A percentile compares a stretch with the other conserved stretches of the same genome.
phyloP scores from a whole-genome alignment of 2,113 vertebrate genomes.

The Rhinichthys klamathensis region DNA sequence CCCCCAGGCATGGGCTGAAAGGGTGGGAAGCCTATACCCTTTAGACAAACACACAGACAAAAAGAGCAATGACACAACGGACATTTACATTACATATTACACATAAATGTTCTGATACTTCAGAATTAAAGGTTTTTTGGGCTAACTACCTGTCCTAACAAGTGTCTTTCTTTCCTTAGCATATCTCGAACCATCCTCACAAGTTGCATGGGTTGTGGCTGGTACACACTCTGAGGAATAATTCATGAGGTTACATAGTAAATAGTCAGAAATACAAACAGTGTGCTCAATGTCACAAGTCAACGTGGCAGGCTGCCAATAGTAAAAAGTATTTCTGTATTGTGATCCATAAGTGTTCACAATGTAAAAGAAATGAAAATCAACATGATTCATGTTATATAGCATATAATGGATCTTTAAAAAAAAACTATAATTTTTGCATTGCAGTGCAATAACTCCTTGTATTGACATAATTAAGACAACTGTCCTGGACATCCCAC shows the following conservation, averaged over 20 bases:
- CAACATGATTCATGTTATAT: neutral
- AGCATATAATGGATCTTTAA: neutral
- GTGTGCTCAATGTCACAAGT: neutral
- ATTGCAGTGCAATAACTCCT: neutral
- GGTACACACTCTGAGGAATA: slow-evolving; percentile 61
- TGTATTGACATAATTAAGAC: neutral
- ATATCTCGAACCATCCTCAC: slow-evolving; percentile 72
- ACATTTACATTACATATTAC: neutral
- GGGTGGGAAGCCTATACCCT: neutral
- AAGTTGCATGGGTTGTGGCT: slow-evolving; percentile 66
- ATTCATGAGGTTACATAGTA: slow-evolving; percentile 16
- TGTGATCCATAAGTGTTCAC: neutral
- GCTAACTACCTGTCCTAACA: slow-evolving; percentile 66
- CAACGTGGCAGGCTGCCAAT: neutral
- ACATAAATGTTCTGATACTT: too few species aligned
- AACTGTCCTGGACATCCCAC: neutral
- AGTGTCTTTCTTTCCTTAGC: slow-evolving; percentile 69
- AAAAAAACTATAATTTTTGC: too few species aligned
- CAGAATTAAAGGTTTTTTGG: neutral
- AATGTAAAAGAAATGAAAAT: neutral
- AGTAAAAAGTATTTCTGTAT: neutral
- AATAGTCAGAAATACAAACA: neutral
- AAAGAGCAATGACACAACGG: neutral
- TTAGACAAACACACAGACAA: neutral
- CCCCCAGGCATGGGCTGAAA: neutral